These are phyloP conservation scores for Pelobates cultripes DNA, from an alignment of 2,797 vertebrate species.

Conservation along the genomic window DNA sequence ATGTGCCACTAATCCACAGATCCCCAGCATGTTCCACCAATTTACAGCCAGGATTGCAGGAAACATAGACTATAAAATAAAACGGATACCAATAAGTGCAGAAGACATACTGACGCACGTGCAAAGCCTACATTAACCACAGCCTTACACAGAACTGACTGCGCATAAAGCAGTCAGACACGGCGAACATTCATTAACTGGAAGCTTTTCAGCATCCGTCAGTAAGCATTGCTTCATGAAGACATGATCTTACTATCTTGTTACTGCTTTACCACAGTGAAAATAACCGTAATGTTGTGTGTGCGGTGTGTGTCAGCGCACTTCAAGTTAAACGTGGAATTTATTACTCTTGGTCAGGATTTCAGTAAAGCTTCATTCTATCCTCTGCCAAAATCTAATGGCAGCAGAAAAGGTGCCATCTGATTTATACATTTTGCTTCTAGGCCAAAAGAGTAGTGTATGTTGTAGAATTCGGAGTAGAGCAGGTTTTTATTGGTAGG, in stretches of 20 bases:
- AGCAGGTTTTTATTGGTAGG: background rate
- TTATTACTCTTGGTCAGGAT: slow-evolving; percentile 33
- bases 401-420: slow-evolving; percentile 34
- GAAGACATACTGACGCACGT: background rate
- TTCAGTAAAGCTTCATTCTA: slow-evolving; percentile 34
- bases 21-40: no score
- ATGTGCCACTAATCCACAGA: no score
- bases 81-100: background rate
- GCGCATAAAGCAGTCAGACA: background rate
- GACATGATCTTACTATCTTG: slow-evolving; percentile 21
- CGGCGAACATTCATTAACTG: slow-evolving; percentile 1
- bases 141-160: background rate
- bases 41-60: no score
- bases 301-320: slow-evolving; percentile 23
- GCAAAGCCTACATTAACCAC: slow-evolving; percentile 11
- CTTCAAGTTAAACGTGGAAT: slow-evolving; percentile 27
- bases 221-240: background rate
- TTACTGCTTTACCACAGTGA: slow-evolving; percentile 16
- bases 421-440: slow-evolving; percentile 37
- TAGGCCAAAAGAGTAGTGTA: slow-evolving; percentile 12
- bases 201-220: slow-evolving; percentile 2
- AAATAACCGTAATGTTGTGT: slow-evolving; percentile 8
- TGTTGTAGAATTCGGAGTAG: background rate
- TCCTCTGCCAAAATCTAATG: slow-evolving; percentile 46
- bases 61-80: background rate